These are phyloP conservation scores for Heliothis virescens DNA, from an alignment of 1,140 invertebrate species.

Conservation along the genomic window DNA sequence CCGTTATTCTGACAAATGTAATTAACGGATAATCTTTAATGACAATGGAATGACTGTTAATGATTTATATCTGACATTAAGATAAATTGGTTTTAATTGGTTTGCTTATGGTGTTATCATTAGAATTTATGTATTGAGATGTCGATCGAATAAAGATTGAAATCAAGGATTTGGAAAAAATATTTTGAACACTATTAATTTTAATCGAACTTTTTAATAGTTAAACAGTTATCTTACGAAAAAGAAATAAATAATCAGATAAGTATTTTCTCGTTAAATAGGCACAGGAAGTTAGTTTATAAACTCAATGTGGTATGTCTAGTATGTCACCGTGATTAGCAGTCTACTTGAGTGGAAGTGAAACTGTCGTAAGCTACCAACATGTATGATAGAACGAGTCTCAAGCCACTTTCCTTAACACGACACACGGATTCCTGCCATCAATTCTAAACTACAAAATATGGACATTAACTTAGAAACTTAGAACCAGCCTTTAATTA, in stretches of 20 bases:
- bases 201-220: too few relatives aligned
- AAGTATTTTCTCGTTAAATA: background rate
- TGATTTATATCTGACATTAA: conserved; percentile 35
- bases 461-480: conserved; percentile 1
- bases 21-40: conserved; percentile 74
- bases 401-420: conserved; percentile 43
- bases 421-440: conserved; percentile 34
- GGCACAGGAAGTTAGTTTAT: background rate
- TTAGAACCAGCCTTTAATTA: background rate
- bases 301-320: background rate
- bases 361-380: conserved; percentile 34
- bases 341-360: conserved; percentile 40
- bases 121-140: too few relatives aligned
- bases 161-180: too few relatives aligned
- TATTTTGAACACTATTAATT: too few relatives aligned
- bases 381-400: conserved; percentile 43
- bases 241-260: too few relatives aligned
- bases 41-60: conserved; percentile 59
- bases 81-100: background rate
- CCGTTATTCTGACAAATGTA: conserved; percentile 78
- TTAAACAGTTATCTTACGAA: too few relatives aligned
- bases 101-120: background rate
- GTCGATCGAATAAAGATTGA: too few relatives aligned
- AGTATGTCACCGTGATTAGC: conserved; percentile 23
- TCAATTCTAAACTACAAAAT: conserved; percentile 6